Conservation (phyloP, 2,888 invertebrate genomes). For the Apomyelois bistriatella region DNA sequence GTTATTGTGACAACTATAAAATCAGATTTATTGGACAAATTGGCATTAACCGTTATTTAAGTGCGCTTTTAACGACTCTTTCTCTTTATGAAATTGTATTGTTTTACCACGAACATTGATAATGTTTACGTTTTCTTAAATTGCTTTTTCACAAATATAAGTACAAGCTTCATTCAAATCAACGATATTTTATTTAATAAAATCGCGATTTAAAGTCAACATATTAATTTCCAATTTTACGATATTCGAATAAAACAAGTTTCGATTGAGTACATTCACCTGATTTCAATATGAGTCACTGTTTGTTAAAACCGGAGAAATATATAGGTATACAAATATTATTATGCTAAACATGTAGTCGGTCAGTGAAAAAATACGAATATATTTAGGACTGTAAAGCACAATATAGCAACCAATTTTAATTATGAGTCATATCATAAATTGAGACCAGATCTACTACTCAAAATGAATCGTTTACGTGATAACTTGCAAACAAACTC, state of each 20-base stretch:
- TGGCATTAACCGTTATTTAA: conserved; percentile 21
- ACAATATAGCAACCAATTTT: too few species aligned
- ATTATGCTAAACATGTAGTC: too few species aligned
- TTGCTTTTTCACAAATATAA: neutral
- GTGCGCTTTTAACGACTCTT: conserved; percentile 1
- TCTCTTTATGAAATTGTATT: conserved; percentile 7
- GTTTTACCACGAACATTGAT: neutral
- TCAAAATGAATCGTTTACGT: too few species aligned
- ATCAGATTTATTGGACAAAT: conserved; percentile 39
- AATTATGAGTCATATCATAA: too few species aligned
- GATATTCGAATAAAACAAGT: conserved; percentile 1
- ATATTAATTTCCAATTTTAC: conserved; percentile 1
- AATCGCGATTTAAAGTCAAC: neutral
- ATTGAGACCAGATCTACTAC: too few species aligned
- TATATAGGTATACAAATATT: neutral
- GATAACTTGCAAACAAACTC: too few species aligned
- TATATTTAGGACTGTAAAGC: too few species aligned
- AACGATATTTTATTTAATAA: neutral
- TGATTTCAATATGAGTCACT: conserved; percentile 6
- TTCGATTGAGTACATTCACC: conserved; percentile 5
- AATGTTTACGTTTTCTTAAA: neutral
- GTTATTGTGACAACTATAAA: conserved; percentile 53
- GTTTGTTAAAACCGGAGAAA: neutral
- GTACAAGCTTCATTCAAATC: neutral
- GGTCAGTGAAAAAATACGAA: too few species aligned